A percentile compares a stretch with the other conserved stretches of the same genome.
phyloP scores from a whole-genome alignment of 1,140 invertebrate species.

The Cylas formicarius region DNA sequence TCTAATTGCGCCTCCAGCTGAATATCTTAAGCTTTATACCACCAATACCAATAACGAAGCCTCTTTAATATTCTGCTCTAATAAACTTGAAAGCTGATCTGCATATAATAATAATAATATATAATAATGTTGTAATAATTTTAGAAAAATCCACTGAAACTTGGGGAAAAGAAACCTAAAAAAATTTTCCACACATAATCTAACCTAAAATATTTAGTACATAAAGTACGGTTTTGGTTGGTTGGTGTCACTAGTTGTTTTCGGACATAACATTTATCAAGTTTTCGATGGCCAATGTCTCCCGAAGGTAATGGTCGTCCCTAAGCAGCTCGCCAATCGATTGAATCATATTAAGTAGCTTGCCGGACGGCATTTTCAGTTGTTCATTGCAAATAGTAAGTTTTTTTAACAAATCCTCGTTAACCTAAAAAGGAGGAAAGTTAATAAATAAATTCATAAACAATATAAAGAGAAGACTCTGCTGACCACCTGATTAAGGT shows the following conservation, averaged over 20 bases:
- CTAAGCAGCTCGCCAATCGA: slow-evolving; percentile 58
- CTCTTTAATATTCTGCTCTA: too few relatives aligned
- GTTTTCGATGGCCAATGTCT: slow-evolving; percentile 64
- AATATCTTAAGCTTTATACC: too few relatives aligned
- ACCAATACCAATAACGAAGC: too few relatives aligned
- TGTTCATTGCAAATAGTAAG: slow-evolving; percentile 64
- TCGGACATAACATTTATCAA: slow-evolving; percentile 66
- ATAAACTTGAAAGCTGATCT: too few relatives aligned
- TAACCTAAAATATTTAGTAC: too few relatives aligned
- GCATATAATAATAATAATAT: too few relatives aligned
- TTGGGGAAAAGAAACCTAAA: too few relatives aligned
- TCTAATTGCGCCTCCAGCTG: too few relatives aligned
- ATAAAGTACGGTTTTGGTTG: too few relatives aligned
- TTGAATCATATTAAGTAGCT: slow-evolving; percentile 55
- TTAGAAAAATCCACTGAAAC: too few relatives aligned
- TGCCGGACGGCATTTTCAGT: slow-evolving; percentile 55
- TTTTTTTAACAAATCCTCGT: slow-evolving; percentile 52
- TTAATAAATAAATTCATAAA: slow-evolving; percentile 1
- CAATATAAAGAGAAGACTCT: background rate
- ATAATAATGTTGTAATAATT: too few relatives aligned
- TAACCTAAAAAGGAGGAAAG: slow-evolving; percentile 46
- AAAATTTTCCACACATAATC: too few relatives aligned
- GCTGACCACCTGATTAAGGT: background rate
- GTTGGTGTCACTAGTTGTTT: slow-evolving; percentile 68
- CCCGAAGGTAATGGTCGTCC: slow-evolving; percentile 64